Evolutionary conservation across 2,888 invertebrate species (phyloP), one percentile per base, ranked within the genome.

Genomic region (Drosophila dives): DNA sequence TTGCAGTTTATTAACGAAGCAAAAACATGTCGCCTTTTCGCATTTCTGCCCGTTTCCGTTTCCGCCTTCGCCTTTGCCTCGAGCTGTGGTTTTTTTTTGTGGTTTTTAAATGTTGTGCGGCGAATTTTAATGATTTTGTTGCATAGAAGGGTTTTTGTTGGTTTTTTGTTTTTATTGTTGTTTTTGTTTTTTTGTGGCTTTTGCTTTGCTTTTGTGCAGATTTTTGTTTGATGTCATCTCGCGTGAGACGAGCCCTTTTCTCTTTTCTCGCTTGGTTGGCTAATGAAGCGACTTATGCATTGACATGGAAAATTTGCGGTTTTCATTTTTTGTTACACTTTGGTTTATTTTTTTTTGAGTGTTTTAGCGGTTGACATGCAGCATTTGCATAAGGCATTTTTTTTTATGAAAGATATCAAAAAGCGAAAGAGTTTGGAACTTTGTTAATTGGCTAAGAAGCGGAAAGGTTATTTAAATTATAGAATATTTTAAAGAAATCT

Each of bases 291-390:
- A 85, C 85, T 89, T 87, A 88, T 86, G 90, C 90, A 89, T 72
- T 86, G 90, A 88, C 90, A 88, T 87, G 90, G 88, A 85, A 89
- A 89, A 86, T 88, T 82, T 86, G 83, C 78, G 90, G 88, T 77
- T 53, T 68, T 59, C 51, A 73, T 72, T 77, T 67, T 64, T 15
- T 3, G 20, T 32, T 32, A 3, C 12, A 12, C 26, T 49, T 29
- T 17, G n/a, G 15, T 2, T 55, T 40, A 34, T 48, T 63, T 51
- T 48, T 56, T 38, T 58, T 69, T 67, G 53, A 66, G 34, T 73
- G 73, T 79, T 87, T 85, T 89, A 74, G 77, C 77, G 72, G 70
- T 62, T 69, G 67, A 67, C 81, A 68, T 82, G 55, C 62, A 63
- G 68, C 89, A 89, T 86, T 89, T 86, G 85, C 89, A 85, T 85